Evolutionary conservation across 2,888 invertebrate species (phyloP).

Genomic region (Caenorhabditis becei): DNA sequence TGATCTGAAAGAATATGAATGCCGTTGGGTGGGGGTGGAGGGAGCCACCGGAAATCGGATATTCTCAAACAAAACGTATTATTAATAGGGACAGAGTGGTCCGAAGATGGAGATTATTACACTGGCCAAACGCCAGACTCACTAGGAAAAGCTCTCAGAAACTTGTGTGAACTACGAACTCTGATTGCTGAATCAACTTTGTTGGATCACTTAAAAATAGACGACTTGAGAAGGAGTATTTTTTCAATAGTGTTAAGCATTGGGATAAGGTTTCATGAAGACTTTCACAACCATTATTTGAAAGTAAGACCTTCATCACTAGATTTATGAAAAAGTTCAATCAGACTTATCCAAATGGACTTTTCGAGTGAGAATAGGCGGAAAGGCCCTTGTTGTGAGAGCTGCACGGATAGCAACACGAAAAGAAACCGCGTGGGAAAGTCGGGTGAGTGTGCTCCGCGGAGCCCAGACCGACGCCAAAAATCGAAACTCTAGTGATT

Average conservation of each 20-base stretch:
- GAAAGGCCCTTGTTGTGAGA: slow-evolving; percentile 8
- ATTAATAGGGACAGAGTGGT: slow-evolving; percentile 40
- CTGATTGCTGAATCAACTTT: no score
- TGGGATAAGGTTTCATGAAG: no score
- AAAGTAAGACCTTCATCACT: not conserved
- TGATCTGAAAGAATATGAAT: slow-evolving; percentile 67
- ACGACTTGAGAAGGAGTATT: no score
- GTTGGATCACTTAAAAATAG: no score
- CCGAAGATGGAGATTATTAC: slow-evolving; percentile 25
- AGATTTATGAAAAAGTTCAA: no score
- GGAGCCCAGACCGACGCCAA: not conserved
- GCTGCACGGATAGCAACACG: slow-evolving; percentile 14
- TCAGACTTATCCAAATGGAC: slow-evolving; percentile 8
- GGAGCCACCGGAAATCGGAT: slow-evolving; percentile 54
- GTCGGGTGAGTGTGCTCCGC: slow-evolving; percentile 10
- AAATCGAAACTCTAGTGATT: not conserved
- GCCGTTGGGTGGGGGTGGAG: slow-evolving; percentile 3
- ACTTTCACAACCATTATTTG: no score
- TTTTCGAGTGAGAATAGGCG: not conserved
- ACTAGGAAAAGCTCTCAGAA: no score
- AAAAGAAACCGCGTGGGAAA: slow-evolving; percentile 54
- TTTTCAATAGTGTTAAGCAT: no score
- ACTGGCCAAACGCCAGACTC: slow-evolving; percentile 18
- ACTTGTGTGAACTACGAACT: no score
- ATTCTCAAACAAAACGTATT: slow-evolving; percentile 53